Evolutionary conservation across 2,888 invertebrate species (phyloP).

Genomic region (Junonia oenone): DNA sequence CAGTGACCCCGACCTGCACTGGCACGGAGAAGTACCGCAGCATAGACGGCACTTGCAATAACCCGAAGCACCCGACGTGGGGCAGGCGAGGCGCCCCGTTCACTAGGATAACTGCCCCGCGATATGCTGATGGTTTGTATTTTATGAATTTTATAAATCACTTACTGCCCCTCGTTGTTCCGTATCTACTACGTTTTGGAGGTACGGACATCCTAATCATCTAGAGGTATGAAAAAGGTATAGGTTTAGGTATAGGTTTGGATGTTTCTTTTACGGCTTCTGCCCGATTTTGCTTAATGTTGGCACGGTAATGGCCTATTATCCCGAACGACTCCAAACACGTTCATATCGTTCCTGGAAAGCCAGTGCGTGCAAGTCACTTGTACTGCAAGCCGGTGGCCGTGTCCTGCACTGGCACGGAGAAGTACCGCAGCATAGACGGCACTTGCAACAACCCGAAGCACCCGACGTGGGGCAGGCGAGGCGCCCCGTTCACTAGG

Average conservation of each 20-base stretch:
- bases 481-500: constrained; percentile 77
- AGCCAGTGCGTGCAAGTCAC: constrained; percentile 52
- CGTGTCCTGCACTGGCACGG: constrained; percentile 37
- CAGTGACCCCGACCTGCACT: constrained; percentile 42
- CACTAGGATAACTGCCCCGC: constrained; percentile 78
- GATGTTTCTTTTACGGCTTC: no score
- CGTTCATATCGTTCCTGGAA: constrained; percentile 68
- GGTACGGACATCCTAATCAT: no score
- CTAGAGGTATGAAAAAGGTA: no score
- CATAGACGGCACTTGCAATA: constrained; percentile 90
- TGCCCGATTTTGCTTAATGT: no score
- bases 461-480: constrained; percentile 84
- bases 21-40: constrained; percentile 78
- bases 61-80: constrained; percentile 83
- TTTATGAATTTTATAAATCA: neutral
- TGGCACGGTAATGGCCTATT: no score
- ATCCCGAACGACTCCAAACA: constrained; percentile 70
- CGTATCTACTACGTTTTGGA: no score
- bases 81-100: constrained; percentile 81
- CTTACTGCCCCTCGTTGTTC: no score
- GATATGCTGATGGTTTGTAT: constrained; percentile 81
- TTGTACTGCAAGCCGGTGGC: constrained; percentile 49
- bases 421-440: constrained; percentile 84
- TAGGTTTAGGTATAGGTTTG: no score
- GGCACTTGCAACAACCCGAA: constrained; percentile 89